Evolutionary conservation across 2,888 invertebrate genomes (phyloP).

Genomic region (Pharmacophagus antenor): DNA sequence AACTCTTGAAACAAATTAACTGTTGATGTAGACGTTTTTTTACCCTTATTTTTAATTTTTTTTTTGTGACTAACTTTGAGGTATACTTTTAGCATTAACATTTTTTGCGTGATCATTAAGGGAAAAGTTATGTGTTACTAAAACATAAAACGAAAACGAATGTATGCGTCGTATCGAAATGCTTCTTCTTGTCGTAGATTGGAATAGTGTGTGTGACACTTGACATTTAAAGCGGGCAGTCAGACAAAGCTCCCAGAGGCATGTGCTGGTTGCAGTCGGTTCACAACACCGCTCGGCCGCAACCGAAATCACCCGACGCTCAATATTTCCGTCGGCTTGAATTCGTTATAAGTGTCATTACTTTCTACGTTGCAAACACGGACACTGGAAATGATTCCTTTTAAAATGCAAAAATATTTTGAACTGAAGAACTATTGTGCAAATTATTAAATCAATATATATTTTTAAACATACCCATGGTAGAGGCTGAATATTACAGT

Average conservation of each 20-base stretch:
- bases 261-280: slow-evolving; percentile 65
- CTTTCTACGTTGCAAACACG: slow-evolving; percentile 28
- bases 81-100: too few relatives aligned
- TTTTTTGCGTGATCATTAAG: too few relatives aligned
- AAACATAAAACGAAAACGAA: too few relatives aligned
- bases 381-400: slow-evolving; percentile 12
- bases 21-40: too few relatives aligned
- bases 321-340: slow-evolving; percentile 42
- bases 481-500: neutral
- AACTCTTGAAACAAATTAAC: too few relatives aligned
- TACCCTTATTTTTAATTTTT: too few relatives aligned
- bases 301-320: slow-evolving; percentile 44
- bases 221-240: slow-evolving; percentile 11
- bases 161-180: too few relatives aligned
- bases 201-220: neutral
- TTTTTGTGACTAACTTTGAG: too few relatives aligned
- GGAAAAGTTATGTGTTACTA: too few relatives aligned
- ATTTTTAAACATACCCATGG: neutral
- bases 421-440: neutral
- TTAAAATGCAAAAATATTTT: neutral
- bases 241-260: slow-evolving; percentile 52
- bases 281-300: slow-evolving; percentile 34
- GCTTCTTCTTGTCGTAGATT: too few relatives aligned
- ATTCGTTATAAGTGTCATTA: slow-evolving; percentile 37
- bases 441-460: neutral